phyloP scores from a whole-genome alignment of 2,888 invertebrate species.

The Ophion slaviceki region DNA sequence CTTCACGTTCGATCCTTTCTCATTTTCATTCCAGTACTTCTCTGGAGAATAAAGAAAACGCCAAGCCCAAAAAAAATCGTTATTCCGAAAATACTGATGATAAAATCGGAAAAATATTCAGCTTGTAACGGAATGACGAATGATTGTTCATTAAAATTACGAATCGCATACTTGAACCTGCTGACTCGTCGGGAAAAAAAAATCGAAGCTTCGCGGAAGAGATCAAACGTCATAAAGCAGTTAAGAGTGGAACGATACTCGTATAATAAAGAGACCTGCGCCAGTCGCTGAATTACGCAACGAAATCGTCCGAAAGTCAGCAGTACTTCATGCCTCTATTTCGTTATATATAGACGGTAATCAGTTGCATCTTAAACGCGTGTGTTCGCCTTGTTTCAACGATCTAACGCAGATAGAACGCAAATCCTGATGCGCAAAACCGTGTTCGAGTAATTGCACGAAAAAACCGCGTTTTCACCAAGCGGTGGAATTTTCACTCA shows the following conservation, averaged over 20 bases:
- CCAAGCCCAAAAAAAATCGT: background rate
- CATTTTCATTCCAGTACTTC: background rate
- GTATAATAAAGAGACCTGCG: slow-evolving; percentile 52
- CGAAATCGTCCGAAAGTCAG: slow-evolving; percentile 31
- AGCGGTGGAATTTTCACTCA: slow-evolving; percentile 34
- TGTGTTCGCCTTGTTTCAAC: slow-evolving; percentile 7
- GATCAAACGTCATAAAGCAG: slow-evolving; percentile 40
- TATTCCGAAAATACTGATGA: background rate
- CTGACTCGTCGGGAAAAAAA: background rate
- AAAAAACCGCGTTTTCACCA: slow-evolving; percentile 29
- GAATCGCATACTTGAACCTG: slow-evolving; percentile 1
- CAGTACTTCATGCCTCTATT: background rate
- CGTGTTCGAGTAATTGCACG: background rate
- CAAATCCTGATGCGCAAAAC: background rate
- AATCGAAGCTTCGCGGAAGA: slow-evolving; percentile 10
- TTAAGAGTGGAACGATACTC: slow-evolving; percentile 43
- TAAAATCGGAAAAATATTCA: background rate
- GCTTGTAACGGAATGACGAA: background rate
- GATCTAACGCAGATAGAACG: slow-evolving; percentile 2
- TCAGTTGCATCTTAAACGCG: slow-evolving; percentile 26
- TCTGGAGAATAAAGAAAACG: background rate
- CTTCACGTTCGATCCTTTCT: background rate
- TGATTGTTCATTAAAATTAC: slow-evolving; percentile 8
- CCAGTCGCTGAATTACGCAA: slow-evolving; percentile 48
- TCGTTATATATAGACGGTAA: slow-evolving; percentile 18